Evolutionary conservation across 2,113 vertebrate genomes (phyloP), one percentile per base, ranked within the genome.

Genomic region (Coreoperca whiteheadi): DNA sequence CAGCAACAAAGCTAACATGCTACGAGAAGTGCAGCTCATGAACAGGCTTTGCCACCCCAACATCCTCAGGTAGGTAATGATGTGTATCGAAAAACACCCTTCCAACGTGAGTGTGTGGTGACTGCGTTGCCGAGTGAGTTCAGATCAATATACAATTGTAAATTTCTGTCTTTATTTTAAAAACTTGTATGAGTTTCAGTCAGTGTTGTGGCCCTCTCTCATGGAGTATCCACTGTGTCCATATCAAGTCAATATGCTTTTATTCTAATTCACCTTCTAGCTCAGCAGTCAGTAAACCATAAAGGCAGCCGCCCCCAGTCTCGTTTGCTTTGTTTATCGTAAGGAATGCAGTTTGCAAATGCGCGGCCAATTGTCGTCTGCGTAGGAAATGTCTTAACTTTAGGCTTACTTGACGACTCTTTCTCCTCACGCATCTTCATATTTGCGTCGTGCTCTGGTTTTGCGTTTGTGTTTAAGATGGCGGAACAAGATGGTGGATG

Each of bases 11-110:
- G 96, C 95, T 79, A 99, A 98, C 94, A 99, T 99, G 96, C 95
- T 99, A 25, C 94, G 97, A 16, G 98, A 99, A 86, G 98, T 99
- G 81, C 98, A 99, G 92, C 96, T 99, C 5, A 98, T 99, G 98
- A 99, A 99, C 93, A 94, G 97, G 32, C 97, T 99, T 61, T 87
- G 88, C 23, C 95, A 95, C 50, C 95, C 95, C 56, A 95, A 96
- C 81, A 96, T 96, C 25, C 94, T 96, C 80, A 91, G 94, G 95
- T 95, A 8, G n/a, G 77, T 60, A 20, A 53, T 6, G 4, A 5
- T 23, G 6, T 28, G 2, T 16, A 59, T 41, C 12, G 14, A 18
- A 41, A 28, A 56, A 66, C 15, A 64, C 32, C 6, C 15, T 8
- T 74, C 18, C 7, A 30, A 8, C 0, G 54, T 21, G 8, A 8